Base-by-base conservation (phyloP, 2,888 invertebrate species). In the Trypoxylon attenuatum region DNA sequence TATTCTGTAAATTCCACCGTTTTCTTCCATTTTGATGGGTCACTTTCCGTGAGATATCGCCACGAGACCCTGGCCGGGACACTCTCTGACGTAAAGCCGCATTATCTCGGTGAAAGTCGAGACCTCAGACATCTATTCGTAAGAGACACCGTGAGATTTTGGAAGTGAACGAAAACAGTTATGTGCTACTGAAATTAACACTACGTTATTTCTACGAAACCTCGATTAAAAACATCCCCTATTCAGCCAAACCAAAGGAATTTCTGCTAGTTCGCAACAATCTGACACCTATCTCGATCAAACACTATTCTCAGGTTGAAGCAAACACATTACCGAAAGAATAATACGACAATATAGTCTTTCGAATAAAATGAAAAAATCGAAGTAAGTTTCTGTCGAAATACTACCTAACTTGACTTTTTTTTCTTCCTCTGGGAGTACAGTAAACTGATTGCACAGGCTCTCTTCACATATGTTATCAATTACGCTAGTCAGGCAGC, bases 41-140 rank as follows among this genome's bases (percentile, higher is more conserved):
- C n/a, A n/a, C n/a, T n/a, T n/a, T n/a, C n/a, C n/a, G n/a, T n/a
- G n/a, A n/a, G n/a, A n/a, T n/a, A n/a, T n/a, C n/a, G n/a, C n/a
- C n/a, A n/a, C n/a, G n/a, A n/a, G n/a, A n/a, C n/a, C n/a, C n/a
- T n/a, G n/a, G n/a, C n/a, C n/a, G n/a, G n/a, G n/a, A n/a, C n/a
- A n/a, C n/a, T n/a, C 45, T 49, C 52, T 71, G 72, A 72, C 72
- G 72, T 45, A 72, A 66, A 50, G 53, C 33, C 21, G 58, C 46
- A 39, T 60, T 69, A 63, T 57, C 72, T 56, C 38, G 52, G 73
- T 69, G 72, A 72, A 72, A 72, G 72, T 72, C 57, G 54, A 51
- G 45, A 27, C n/a, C 27, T 19, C 56, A 56, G 59, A 58, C 39
- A 33, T 38, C 53, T 43, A 52, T 51, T 45, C 58, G 60, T 56